These are phyloP conservation scores for Charanyca ferruginea DNA, from an alignment of 2,888 invertebrate species.

Conservation along the genomic window DNA sequence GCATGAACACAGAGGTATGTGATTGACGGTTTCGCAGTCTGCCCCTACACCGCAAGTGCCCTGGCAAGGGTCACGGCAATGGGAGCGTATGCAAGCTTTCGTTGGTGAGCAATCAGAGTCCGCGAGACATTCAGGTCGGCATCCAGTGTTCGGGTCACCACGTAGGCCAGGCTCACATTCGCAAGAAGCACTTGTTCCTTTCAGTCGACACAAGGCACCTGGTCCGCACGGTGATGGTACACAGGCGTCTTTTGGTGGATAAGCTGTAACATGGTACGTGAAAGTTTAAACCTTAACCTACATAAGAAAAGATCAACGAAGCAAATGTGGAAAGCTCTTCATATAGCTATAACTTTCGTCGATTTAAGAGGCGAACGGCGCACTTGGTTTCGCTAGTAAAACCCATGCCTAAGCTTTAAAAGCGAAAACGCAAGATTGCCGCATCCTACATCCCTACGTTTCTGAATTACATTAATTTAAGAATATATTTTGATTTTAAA, in stretches of 20 bases:
- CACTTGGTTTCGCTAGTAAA: slow-evolving; percentile 86
- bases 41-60: slow-evolving; percentile 96
- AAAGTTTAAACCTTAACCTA: slow-evolving; percentile 36
- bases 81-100: slow-evolving; percentile 95
- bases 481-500: slow-evolving; percentile 59
- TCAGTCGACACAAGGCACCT: slow-evolving; percentile 95
- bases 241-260: slow-evolving; percentile 93
- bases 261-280: slow-evolving; percentile 76
- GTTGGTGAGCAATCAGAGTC: slow-evolving; percentile 97
- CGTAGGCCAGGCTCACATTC: slow-evolving; percentile 93
- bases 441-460: slow-evolving; percentile 60
- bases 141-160: slow-evolving; percentile 94
- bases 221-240: slow-evolving; percentile 96
- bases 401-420: slow-evolving; percentile 91
- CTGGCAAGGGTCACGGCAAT: slow-evolving; percentile 96
- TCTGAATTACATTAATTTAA: slow-evolving; percentile 37
- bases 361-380: slow-evolving; percentile 66
- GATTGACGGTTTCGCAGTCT: slow-evolving; percentile 93
- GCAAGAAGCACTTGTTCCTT: slow-evolving; percentile 94
- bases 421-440: slow-evolving; percentile 82
- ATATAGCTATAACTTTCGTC: slow-evolving; percentile 62
- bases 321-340: slow-evolving; percentile 78
- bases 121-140: slow-evolving; percentile 96
- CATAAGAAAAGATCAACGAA: slow-evolving; percentile 51
- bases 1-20: slow-evolving; percentile 94